A percentile compares a stretch with the other conserved stretches of the same genome.
Evolutionary conservation across 2,113 vertebrate species (phyloP).

Genomic region (Cyanoramphus novaezelandiae): DNA sequence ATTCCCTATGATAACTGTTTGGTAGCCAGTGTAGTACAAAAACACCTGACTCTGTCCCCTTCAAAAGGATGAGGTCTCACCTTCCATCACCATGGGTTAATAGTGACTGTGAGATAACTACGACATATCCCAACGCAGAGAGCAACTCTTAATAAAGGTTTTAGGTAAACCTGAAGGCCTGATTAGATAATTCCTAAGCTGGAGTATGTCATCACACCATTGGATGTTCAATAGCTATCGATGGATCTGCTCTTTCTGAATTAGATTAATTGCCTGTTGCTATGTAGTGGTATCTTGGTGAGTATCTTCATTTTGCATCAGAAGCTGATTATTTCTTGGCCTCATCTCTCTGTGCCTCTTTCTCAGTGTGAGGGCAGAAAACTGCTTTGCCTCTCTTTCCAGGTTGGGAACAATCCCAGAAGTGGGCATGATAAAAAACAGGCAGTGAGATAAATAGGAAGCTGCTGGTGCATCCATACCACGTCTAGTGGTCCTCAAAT

Average conservation of each 20-base stretch:
- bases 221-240: not conserved
- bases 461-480: not conserved
- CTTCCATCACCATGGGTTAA: accelerated
- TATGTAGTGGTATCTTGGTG: not conserved
- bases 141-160: not conserved
- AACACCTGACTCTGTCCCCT: not conserved
- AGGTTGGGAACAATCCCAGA: not conserved
- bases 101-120: not conserved
- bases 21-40: accelerated
- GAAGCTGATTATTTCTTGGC: not conserved
- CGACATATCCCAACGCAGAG: accelerated
- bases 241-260: not conserved
- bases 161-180: not conserved
- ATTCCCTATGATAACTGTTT: not conserved
- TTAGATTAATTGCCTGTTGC: not conserved
- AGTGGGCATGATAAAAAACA: not conserved
- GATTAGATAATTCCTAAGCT: not conserved
- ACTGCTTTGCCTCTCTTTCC: not conserved
- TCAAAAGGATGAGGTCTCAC: accelerated
- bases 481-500: not conserved
- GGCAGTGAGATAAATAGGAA: not conserved
- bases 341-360: not conserved
- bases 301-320: not conserved
- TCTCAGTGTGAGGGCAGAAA: not conserved
- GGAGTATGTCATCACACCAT: not conserved